A percentile compares a stretch with the other conserved stretches of the same genome.
Conservation (phyloP, 2,888 invertebrate genomes). For the Lochmaea capreae region DNA sequence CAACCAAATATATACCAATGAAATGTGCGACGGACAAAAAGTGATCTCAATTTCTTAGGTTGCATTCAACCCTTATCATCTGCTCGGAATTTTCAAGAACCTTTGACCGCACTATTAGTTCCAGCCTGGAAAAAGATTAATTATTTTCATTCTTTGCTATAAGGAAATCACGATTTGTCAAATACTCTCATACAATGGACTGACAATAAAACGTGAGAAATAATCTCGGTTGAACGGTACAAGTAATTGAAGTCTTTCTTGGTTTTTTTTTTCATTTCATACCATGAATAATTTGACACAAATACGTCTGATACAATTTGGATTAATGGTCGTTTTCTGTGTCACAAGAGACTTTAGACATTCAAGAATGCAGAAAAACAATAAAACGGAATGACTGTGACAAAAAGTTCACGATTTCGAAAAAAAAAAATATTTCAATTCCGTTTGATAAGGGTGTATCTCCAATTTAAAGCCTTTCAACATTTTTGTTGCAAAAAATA, state of each 20-base stretch:
- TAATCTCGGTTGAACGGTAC: slow-evolving; percentile 51
- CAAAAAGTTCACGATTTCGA: background rate
- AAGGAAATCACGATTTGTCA: slow-evolving; percentile 55
- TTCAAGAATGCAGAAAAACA: background rate
- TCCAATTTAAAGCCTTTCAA: too few relatives aligned
- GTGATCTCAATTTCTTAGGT: background rate
- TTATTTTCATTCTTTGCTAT: slow-evolving; percentile 49
- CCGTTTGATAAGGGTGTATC: too few relatives aligned
- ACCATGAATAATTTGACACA: slow-evolving; percentile 51
- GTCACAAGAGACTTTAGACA: background rate
- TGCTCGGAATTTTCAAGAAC: background rate
- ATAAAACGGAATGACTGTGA: background rate
- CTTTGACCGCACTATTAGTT: slow-evolving; percentile 33
- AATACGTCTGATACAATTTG: slow-evolving; percentile 26
- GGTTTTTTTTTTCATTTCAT: slow-evolving; percentile 23
- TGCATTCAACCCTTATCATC: background rate
- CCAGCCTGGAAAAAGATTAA: slow-evolving; percentile 46
- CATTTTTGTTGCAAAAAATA: too few relatives aligned
- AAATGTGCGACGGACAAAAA: background rate
- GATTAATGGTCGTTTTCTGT: slow-evolving; percentile 12
- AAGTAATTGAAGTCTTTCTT: slow-evolving; percentile 50
- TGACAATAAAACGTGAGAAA: slow-evolving; percentile 53
- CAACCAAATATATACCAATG: background rate
- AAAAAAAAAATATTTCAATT: background rate
- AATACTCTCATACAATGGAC: slow-evolving; percentile 50